Evolutionary conservation across 2,113 vertebrate genomes (phyloP).

Genomic region (Phoenicopterus ruber): DNA sequence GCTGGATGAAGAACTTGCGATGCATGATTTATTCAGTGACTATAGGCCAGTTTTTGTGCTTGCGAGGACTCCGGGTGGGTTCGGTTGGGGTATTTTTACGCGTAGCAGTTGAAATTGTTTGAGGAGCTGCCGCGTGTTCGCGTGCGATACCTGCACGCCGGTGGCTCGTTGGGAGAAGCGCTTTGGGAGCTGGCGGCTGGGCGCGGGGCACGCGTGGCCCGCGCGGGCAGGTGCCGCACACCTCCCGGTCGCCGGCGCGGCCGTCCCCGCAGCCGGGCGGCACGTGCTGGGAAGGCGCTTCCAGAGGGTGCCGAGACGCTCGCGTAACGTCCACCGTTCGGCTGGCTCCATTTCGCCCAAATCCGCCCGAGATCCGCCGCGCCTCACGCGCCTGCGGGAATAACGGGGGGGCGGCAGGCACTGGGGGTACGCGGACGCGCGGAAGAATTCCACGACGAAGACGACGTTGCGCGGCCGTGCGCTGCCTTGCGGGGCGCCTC

Average conservation of each 20-base stretch:
- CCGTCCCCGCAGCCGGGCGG: too few relatives aligned
- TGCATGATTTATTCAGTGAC: not conserved
- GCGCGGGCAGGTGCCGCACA: not conserved
- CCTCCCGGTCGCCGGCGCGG: not conserved
- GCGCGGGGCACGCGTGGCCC: accelerated
- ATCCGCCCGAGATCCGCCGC: not conserved
- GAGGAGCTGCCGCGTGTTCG: not conserved
- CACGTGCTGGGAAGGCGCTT: not conserved
- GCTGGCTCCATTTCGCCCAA: not conserved
- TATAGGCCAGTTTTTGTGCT: not conserved
- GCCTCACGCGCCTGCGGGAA: not conserved
- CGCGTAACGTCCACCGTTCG: accelerated
- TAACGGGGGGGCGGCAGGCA: too few relatives aligned
- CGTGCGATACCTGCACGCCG: accelerated
- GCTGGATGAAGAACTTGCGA: not conserved
- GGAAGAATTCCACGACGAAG: too few relatives aligned
- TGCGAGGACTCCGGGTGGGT: not conserved
- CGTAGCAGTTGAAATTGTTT: not conserved
- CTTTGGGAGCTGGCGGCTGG: accelerated
- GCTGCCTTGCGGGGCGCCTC: too few relatives aligned
- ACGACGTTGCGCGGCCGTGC: too few relatives aligned
- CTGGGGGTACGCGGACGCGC: too few relatives aligned
- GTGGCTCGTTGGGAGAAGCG: not conserved
- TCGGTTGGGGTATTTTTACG: not conserved
- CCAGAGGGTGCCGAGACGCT: not conserved